A percentile compares a stretch with the other conserved stretches of the same genome.
These are phyloP conservation scores for Plagiodera versicolora DNA, from an alignment of 2,888 invertebrate genomes.

Conservation along the genomic window DNA sequence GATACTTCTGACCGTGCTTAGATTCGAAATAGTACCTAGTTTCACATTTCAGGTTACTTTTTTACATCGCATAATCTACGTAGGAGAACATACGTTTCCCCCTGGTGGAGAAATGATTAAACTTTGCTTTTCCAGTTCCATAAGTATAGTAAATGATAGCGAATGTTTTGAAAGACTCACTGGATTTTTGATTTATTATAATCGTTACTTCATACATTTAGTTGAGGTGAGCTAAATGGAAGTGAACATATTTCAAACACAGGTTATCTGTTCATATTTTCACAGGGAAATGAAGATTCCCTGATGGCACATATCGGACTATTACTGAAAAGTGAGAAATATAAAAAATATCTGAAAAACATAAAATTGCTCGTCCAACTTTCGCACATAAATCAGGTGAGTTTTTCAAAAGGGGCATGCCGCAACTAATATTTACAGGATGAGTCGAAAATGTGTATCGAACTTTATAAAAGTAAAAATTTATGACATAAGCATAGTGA, in stretches of 20 bases:
- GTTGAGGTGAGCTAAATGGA: slow-evolving; percentile 51
- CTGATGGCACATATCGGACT: slow-evolving; percentile 30
- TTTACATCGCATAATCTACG: slow-evolving; percentile 39
- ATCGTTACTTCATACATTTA: slow-evolving; percentile 59
- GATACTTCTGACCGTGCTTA: too few relatives aligned
- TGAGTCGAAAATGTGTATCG: too few relatives aligned
- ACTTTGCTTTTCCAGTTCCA: slow-evolving; percentile 19
- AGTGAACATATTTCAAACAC: neutral
- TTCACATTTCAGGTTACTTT: slow-evolving; percentile 37
- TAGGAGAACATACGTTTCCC: slow-evolving; percentile 35
- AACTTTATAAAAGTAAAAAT: too few relatives aligned
- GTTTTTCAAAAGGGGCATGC: too few relatives aligned
- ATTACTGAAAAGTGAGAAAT: slow-evolving; percentile 15
- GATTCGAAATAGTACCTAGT: neutral
- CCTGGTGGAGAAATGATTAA: slow-evolving; percentile 16
- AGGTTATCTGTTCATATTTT: neutral
- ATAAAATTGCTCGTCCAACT: slow-evolving; percentile 31
- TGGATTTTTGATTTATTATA: slow-evolving; percentile 58
- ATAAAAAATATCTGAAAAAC: slow-evolving; percentile 12
- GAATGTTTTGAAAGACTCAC: slow-evolving; percentile 56
- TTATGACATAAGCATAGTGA: too few relatives aligned
- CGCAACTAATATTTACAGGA: too few relatives aligned
- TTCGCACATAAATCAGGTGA: slow-evolving; percentile 35
- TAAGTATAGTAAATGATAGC: slow-evolving; percentile 49
- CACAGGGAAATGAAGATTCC: slow-evolving; percentile 37